Conservation (phyloP, 2,888 invertebrate genomes). For the Drosophila greeni region DNA sequence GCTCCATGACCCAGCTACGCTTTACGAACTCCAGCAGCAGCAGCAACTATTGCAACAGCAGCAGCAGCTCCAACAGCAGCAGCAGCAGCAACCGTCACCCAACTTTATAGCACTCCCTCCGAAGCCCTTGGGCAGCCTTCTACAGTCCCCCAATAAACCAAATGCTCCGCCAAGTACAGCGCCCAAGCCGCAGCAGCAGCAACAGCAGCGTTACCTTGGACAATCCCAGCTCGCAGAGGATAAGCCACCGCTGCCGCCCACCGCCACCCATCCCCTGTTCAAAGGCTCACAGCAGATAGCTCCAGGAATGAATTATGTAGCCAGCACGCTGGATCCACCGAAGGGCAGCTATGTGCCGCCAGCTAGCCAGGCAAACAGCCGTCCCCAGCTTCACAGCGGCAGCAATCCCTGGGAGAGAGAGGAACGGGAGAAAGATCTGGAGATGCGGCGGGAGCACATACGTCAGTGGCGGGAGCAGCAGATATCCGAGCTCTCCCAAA, state of each 20-base stretch:
- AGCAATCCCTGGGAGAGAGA: conserved; percentile 96
- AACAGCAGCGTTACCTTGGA: conserved; percentile 51
- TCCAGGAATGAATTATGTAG: conserved; percentile 81
- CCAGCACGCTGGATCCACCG: conserved; percentile 86
- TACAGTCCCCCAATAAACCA: conserved; percentile 77
- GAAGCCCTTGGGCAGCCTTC: conserved; percentile 67
- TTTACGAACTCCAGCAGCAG: conserved; percentile 59
- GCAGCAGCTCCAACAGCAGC: conserved; percentile 41
- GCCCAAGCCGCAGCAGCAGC: conserved; percentile 60
- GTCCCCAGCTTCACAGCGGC: conserved; percentile 69
- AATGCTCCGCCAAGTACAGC: conserved; percentile 56
- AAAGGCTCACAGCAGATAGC: conserved; percentile 72
- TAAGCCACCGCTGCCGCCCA: conserved; percentile 84
- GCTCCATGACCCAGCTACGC: conserved; percentile 83
- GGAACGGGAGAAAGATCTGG: conserved; percentile 89
- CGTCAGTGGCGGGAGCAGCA: conserved; percentile 91
- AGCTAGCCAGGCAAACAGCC: conserved; percentile 47
- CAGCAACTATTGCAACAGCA: conserved; percentile 15
- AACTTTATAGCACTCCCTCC: conserved; percentile 74
- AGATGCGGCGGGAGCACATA: conserved; percentile 86
- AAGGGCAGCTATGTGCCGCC: conserved; percentile 86
- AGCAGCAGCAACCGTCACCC: conserved; percentile 78
- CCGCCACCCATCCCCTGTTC: conserved; percentile 85
- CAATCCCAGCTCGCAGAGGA: conserved; percentile 60
- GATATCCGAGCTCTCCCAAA: conserved; percentile 87